Evolutionary conservation across 2,888 invertebrate genomes (phyloP), one percentile per base, ranked within the genome.

Genomic region (Tachina fera): DNA sequence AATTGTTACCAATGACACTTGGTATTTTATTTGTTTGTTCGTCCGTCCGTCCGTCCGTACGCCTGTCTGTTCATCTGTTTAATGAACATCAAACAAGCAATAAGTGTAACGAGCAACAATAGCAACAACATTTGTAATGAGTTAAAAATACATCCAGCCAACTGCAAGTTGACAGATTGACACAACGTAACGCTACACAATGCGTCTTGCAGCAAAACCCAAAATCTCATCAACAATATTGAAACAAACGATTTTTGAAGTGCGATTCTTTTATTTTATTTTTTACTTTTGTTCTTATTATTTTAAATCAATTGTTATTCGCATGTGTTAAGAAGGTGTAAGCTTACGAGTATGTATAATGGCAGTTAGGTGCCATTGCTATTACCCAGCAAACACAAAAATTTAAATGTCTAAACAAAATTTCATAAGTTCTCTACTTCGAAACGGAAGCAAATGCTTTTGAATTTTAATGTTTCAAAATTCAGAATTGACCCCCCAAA

Each of bases 1-100:
- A 89, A 89, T 89, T 89, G 89, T 89, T 89, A 88, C 88, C 71
- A 83, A 86, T 88, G 88, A 88, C 89, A 88, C 87, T 88, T 85
- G 79, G 84, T 80, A 83, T 87, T 80, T 84, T 87, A 85, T 86
- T 71, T 65, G 58, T 60, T 70, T 47, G 53, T n/a, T n/a, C 43
- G 9, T 14, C 22, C 31, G 53, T 68, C 13, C 43, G n/a, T n/a
- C n/a, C n/a, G 45, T 58, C 41, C 39, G 41, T n/a, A 4, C 49
- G 16, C 16, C 31, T 31, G 70, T 68, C 39, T 43, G 49, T 78
- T 45, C 71, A 43, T 49, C 19, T 53, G 68, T 43, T 75, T 16
- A 76, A 67, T 47, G 47, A 75, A 67, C 63, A 81, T 74, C 58
- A 74, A 75, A 68, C 79, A 43, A 60, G 16, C 22, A 47, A 67